Base-by-base conservation (phyloP, 2,113 vertebrate species). In the Carlito syrichta region DNA sequence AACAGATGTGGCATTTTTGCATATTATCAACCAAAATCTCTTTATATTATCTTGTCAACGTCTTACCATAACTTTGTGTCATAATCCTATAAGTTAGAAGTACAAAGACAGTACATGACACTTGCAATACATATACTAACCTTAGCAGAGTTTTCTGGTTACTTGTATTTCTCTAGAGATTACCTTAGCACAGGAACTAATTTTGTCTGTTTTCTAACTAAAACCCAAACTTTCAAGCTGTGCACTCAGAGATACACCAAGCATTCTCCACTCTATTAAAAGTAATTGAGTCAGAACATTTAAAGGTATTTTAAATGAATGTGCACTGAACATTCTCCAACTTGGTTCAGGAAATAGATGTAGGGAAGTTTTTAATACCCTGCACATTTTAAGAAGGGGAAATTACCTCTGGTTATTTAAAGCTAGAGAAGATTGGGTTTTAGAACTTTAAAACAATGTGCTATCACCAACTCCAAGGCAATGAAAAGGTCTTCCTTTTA, bases 331-430 rank as follows among this genome's bases (percentile, higher is more conserved):
- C 48, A 97, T 10, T 96, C 96, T 94, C 85, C 58, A 97, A 82
- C 86, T 96, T 90, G 78, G 68, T 89, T 95, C 91, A 96, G 98
- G 98, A 98, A 98, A 98, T 97, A 97, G 96, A 98, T 97, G 98
- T 95, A 68, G 96, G 97, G 81, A 97, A 96, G 50, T 92, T 98
- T 97, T 98, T 98, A 98, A 98, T 95, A 89, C 88, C 95, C 60
- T 94, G 94, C 0, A 7, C 98, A 97, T 88, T 74, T 86, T 86
- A 98, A 97, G 95, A 43, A 98, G 96, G 98, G 98, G 97, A 98
- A 98, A 98, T 98, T 98, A 97, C 74, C 96, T 98, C 97, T 96
- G 89, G 83, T 86, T 96, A 98, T 96, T 98, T 97, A 97, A 98
- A 96, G 91, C 0, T 84, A 89, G 95, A 93, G 92, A 98, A 98